A percentile compares a stretch with the other conserved stretches of the same genome.
Conservation (phyloP, 35 echinoderm and acorn worm genomes). For the Apostichopus californicus region DNA sequence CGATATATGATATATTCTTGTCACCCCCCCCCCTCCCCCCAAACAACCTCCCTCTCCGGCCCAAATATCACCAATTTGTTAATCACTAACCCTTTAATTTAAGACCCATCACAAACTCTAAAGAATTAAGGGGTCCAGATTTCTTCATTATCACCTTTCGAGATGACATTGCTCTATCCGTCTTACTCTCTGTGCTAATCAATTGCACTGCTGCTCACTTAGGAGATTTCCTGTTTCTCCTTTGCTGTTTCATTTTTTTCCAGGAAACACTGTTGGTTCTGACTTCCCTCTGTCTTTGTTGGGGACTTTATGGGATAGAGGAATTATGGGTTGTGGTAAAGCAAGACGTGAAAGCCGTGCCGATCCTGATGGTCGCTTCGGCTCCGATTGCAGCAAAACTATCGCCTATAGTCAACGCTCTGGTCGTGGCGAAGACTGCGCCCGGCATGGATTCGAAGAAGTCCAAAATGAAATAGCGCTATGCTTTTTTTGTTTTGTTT, state of each 20-base stretch:
- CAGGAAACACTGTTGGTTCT: constrained; percentile 54
- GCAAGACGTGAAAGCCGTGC: constrained; percentile 20
- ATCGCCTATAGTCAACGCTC: constrained; percentile 63
- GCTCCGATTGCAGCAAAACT: constrained; percentile 73
- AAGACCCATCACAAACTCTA: too few species aligned
- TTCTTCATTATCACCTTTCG: too few species aligned
- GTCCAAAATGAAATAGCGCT: neutral
- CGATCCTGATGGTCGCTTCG: constrained; percentile 51
- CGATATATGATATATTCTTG: too few species aligned
- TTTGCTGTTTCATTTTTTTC: neutral
- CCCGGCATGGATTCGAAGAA: neutral
- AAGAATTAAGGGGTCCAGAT: too few species aligned
- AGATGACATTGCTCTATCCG: too few species aligned
- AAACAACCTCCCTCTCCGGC: too few species aligned
- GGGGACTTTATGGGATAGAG: constrained; percentile 67
- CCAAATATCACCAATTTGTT: too few species aligned
- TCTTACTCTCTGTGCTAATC: too few species aligned
- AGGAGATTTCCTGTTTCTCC: neutral
- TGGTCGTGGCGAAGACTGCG: constrained; percentile 8
- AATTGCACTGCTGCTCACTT: too few species aligned
- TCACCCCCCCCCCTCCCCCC: too few species aligned
- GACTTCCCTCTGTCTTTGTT: constrained; percentile 52
- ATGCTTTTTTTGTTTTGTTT: neutral
- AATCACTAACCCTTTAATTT: too few species aligned
- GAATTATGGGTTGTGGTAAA: constrained; percentile 33